Conservation (phyloP, 2,888 invertebrate genomes). For the Scaptomyza flava region DNA sequence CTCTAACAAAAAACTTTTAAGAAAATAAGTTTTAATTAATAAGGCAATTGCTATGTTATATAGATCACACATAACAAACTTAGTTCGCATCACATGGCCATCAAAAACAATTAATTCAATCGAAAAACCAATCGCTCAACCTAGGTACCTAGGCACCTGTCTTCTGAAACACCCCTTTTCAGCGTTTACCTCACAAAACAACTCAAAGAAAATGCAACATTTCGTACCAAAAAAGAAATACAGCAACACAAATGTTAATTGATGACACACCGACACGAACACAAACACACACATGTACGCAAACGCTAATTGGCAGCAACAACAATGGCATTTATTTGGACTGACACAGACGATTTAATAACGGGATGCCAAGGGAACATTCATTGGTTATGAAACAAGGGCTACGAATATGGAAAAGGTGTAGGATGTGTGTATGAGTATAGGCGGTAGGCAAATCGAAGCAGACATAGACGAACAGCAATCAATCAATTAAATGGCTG, state of each 20-base stretch:
- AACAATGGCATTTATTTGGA: conserved; percentile 48
- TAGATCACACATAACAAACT: conserved; percentile 19
- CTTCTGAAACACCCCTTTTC: neutral
- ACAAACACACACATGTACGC: conserved; percentile 42
- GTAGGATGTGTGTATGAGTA: too few species aligned
- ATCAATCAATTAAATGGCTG: conserved; percentile 77
- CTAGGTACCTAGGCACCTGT: conserved; percentile 27
- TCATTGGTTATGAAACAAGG: conserved; percentile 63
- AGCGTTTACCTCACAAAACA: neutral
- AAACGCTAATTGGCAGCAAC: conserved; percentile 72
- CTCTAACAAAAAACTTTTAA: too few species aligned
- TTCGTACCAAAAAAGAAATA: conserved; percentile 39
- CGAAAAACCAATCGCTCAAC: conserved; percentile 71
- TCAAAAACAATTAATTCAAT: conserved; percentile 57
- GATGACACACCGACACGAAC: conserved; percentile 52
- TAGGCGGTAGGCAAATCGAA: conserved; percentile 47
- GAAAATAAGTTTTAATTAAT: too few species aligned
- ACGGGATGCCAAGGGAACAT: conserved; percentile 27
- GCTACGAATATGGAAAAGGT: conserved; percentile 15
- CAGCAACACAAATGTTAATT: conserved; percentile 74
- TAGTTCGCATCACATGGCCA: conserved; percentile 25
- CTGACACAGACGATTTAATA: conserved; percentile 70
- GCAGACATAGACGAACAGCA: conserved; percentile 72
- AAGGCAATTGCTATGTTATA: neutral
- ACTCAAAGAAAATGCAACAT: conserved; percentile 41